Evolutionary conservation across 2,113 vertebrate genomes (phyloP).

Genomic region (Apistogramma diplotaenia): DNA sequence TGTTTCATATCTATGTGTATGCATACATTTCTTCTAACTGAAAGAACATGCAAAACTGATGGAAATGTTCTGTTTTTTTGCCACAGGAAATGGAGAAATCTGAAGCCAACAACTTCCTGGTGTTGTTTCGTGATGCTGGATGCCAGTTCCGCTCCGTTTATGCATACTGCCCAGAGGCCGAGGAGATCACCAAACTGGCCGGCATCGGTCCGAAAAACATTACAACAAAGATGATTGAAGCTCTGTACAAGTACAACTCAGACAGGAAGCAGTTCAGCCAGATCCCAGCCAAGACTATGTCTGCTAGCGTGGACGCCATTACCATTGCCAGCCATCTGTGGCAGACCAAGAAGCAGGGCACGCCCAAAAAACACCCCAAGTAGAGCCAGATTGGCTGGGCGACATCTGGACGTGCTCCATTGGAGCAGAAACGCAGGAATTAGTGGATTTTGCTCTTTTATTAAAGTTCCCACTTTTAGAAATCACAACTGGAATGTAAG

Average conservation of each 20-base stretch:
- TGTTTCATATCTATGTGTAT: constrained; percentile 26
- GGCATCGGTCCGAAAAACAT: constrained; percentile 94
- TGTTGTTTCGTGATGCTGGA: constrained; percentile 93
- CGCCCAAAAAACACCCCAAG: constrained; percentile 84
- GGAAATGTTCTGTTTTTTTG: background rate
- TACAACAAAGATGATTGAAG: constrained; percentile 94
- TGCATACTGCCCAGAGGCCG: constrained; percentile 90
- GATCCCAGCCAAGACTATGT: constrained; percentile 98
- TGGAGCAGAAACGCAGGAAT: background rate
- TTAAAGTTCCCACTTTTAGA: constrained; percentile 71
- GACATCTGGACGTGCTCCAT: background rate
- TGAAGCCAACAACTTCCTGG: constrained; percentile 93
- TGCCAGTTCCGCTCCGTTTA: constrained; percentile 97
- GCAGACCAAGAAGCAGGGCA: constrained; percentile 93
- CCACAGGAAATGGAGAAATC: constrained; percentile 98
- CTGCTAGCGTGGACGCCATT: constrained; percentile 94
- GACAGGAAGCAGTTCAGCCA: constrained; percentile 97
- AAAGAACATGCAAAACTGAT: background rate
- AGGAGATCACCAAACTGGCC: constrained; percentile 90
- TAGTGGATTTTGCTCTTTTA: constrained; percentile 28
- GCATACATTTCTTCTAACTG: background rate
- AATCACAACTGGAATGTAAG: constrained; percentile 89
- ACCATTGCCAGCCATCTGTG: constrained; percentile 95
- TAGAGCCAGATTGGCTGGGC: constrained; percentile 27
- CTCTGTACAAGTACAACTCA: constrained; percentile 96